Conservation (phyloP, 2,113 vertebrate genomes). For the Turdus rufiventris region DNA sequence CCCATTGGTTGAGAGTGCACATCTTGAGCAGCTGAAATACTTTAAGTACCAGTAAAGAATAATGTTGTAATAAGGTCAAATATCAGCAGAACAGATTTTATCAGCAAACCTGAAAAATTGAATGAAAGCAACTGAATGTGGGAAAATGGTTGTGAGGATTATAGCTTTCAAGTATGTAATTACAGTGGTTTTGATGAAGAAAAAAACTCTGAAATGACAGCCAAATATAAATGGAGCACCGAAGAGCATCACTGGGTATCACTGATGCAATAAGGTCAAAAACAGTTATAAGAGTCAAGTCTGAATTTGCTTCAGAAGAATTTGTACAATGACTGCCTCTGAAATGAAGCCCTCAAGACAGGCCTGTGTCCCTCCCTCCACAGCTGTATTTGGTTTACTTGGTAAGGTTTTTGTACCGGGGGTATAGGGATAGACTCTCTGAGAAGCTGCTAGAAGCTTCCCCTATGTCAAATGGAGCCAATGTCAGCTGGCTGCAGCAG, state of each 20-base stretch:
- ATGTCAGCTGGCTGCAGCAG: background rate
- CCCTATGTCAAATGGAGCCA: rapidly evolving
- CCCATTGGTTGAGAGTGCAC: background rate
- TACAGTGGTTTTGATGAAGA: background rate
- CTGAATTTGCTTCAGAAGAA: background rate
- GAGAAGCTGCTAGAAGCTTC: background rate
- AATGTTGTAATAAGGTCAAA: background rate
- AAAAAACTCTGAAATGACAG: background rate
- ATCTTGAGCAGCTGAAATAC: background rate
- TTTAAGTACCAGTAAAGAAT: background rate
- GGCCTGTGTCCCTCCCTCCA: background rate
- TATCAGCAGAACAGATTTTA: background rate
- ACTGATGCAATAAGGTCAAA: background rate
- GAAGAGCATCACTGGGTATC: background rate
- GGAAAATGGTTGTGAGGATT: background rate
- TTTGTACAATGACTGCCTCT: background rate
- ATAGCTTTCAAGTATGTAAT: background rate
- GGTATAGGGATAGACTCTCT: background rate
- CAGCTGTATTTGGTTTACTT: background rate
- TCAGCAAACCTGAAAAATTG: background rate
- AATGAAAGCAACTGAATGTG: background rate
- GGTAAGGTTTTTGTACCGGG: background rate
- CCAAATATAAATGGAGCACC: background rate
- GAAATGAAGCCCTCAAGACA: background rate
- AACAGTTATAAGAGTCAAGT: background rate